Evolutionary conservation across 2,888 invertebrate species (phyloP).

Genomic region (Noctuana brunneofusca): DNA sequence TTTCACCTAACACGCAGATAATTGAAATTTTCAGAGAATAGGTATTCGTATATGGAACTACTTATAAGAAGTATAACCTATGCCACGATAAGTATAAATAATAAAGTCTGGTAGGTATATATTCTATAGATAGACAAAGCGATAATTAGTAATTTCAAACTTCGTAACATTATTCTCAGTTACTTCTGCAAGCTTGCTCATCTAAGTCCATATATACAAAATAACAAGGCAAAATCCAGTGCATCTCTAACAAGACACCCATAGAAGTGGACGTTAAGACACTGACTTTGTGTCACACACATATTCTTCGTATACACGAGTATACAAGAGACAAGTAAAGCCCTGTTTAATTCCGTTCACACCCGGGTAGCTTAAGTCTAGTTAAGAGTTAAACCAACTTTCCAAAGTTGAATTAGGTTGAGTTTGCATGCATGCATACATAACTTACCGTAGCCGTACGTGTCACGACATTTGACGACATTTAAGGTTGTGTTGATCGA

Average conservation of each 20-base stretch:
- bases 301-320: neutral
- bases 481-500: neutral
- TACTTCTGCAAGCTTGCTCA: neutral
- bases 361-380: slow-evolving; percentile 23
- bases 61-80: too few species aligned
- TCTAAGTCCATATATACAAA: neutral
- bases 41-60: too few species aligned
- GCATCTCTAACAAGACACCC: neutral
- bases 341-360: slow-evolving; percentile 18
- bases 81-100: too few species aligned
- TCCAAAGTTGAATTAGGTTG: slow-evolving; percentile 27
- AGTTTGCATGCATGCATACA: slow-evolving; percentile 12
- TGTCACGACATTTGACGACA: slow-evolving; percentile 6
- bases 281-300: neutral
- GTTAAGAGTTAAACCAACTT: slow-evolving; percentile 31
- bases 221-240: neutral
- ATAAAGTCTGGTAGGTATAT: too few species aligned
- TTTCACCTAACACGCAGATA: too few species aligned
- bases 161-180: neutral
- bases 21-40: too few species aligned
- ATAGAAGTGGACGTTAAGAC: neutral
- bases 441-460: neutral
- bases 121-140: too few species aligned
- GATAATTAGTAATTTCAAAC: neutral
- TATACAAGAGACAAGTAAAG: slow-evolving; percentile 6